A percentile compares a stretch with the other conserved stretches of the same genome.
Conservation (phyloP, 2,113 vertebrate genomes). For the Panthera leo region DNA sequence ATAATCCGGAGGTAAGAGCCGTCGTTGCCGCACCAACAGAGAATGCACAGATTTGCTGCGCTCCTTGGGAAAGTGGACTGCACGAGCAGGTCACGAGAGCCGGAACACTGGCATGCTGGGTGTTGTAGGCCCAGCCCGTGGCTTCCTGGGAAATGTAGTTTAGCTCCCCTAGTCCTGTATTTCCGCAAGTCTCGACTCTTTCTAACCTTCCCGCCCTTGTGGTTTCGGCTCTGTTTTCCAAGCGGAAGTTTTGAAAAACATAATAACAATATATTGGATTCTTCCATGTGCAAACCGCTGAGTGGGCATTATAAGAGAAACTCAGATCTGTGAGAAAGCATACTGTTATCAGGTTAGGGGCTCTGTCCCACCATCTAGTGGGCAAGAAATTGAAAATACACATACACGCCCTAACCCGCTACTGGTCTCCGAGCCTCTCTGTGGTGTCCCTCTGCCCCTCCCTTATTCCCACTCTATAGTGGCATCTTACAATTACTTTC, state of each 20-base stretch:
- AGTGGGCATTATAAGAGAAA: background rate
- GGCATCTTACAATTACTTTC: background rate
- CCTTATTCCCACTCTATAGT: background rate
- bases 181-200: fast-evolving
- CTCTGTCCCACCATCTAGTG: conserved; percentile 55
- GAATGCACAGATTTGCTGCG: fast-evolving
- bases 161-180: fast-evolving
- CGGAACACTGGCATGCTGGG: background rate
- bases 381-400: conserved; percentile 27
- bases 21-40: fast-evolving
- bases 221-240: background rate
- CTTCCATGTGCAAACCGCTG: background rate
- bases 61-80: background rate
- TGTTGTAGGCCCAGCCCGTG: background rate
- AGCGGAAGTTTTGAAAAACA: background rate
- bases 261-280: background rate
- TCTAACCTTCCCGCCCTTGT: background rate
- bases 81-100: fast-evolving
- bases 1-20: fast-evolving
- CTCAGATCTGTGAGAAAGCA: background rate
- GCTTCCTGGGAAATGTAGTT: conserved; percentile 69
- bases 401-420: background rate
- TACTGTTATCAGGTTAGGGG: background rate
- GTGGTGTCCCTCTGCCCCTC: background rate
- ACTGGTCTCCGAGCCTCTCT: background rate